Base-by-base conservation (phyloP, 2,888 invertebrate species). In the Boloria euphrosyne region DNA sequence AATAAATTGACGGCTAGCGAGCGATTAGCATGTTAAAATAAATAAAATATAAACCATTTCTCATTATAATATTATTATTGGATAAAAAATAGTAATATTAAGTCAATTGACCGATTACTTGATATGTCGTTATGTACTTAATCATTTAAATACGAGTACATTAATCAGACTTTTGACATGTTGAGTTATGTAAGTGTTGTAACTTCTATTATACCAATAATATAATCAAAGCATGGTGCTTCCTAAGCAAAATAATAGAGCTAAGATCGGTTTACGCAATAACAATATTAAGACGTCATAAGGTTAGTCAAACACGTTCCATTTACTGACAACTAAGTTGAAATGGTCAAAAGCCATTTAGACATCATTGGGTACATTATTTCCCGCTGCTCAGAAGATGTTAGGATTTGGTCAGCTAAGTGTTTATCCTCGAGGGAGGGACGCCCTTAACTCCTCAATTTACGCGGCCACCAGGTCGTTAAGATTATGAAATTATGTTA, bases 401-500 rank as follows among this genome's bases (percentile, higher is more conserved):
- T 84, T 84, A 83, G 66, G 85, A 83, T 85, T 85, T 83, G 86
- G 86, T 85, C 86, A 87, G 84, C 80, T 80, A 81, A 84, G 83
- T 84, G 82, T 81, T 81, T 77, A 79, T 76, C 80, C 85, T 77
- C 81, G 60, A 69, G 83, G 83, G 84, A 83, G 78, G 75, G 74
- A 76, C 79, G 80, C 83, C 77, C 82, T 89, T 88, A 89, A 88
- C 83, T 85, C 81, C 77, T 73, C 85, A 85, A 82, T 89, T 89
- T 89, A 89, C 85, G 85, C 80, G 78, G 78, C 77, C 77, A 83
- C 81, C 77, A 80, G 77, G 77, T 85, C 81, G 84, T 89, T 89
- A 87, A 87, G 86, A 87, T 89, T 90, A 89, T 86, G 87, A 89
- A 89, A 88, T 90, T 89, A 90, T 89, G 89, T 89, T 86, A 81